phyloP scores from a whole-genome alignment of 2,797 vertebrate genomes.

The Rhinophrynus dorsalis region DNA sequence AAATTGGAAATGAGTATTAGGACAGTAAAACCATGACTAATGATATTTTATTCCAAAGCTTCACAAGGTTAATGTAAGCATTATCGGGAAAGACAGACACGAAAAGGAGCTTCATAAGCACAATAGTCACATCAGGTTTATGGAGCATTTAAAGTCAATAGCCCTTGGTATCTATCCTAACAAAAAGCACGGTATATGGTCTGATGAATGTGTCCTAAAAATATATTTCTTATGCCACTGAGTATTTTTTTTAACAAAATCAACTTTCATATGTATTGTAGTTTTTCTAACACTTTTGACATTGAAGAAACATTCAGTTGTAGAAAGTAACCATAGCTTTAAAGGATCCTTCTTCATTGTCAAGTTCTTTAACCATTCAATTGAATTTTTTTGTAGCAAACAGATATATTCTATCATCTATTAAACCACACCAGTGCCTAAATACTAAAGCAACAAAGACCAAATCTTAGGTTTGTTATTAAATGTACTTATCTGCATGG shows the following conservation, averaged over 20 bases:
- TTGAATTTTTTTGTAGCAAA: too few relatives aligned
- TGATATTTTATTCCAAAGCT: constrained; percentile 46
- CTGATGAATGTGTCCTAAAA: constrained; percentile 46
- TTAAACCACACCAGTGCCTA: too few relatives aligned
- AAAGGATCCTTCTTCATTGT: background rate
- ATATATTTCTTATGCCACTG: constrained; percentile 3
- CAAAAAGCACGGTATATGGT: constrained; percentile 31
- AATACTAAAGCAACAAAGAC: too few relatives aligned
- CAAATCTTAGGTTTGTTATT: too few relatives aligned
- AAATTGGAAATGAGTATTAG: constrained; percentile 48
- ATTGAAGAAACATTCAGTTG: constrained; percentile 12
- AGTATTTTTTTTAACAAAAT: constrained; percentile 4
- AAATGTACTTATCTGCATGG: too few relatives aligned
- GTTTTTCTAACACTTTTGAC: constrained; percentile 13
- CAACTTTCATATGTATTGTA: constrained; percentile 17
- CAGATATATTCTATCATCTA: too few relatives aligned
- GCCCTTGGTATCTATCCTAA: constrained; percentile 51
- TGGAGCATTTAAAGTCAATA: constrained; percentile 50
- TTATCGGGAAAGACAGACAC: constrained; percentile 38
- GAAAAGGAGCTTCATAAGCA: constrained; percentile 41
- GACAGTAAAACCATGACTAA: constrained; percentile 48
- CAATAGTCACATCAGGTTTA: constrained; percentile 45
- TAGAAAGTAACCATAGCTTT: background rate
- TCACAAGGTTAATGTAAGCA: constrained; percentile 43
- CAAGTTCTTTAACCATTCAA: background rate